These are phyloP conservation scores for Myotis yumanensis DNA, from an alignment of 2,113 vertebrate genomes.

Conservation along the genomic window DNA sequence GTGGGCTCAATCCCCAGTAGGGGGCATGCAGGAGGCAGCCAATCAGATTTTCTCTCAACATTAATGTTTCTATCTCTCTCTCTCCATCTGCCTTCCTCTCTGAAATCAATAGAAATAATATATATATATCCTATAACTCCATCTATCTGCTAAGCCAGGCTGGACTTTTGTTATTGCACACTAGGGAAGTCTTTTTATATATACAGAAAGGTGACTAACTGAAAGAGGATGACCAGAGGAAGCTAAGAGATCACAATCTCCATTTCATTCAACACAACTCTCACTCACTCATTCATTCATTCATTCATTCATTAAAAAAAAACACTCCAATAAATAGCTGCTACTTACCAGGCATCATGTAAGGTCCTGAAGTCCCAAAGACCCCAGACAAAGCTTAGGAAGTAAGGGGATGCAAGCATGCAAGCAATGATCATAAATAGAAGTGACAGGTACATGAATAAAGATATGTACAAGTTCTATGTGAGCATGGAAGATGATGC, in stretches of 20 bases:
- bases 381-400: neutral
- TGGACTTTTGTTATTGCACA: slow-evolving; percentile 13
- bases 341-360: neutral
- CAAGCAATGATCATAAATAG: neutral
- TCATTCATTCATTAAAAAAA: neutral
- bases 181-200: neutral
- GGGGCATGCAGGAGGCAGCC: too few relatives aligned
- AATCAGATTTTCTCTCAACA: too few relatives aligned
- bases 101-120: neutral
- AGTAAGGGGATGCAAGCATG: neutral
- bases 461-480: neutral
- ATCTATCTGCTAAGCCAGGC: neutral
- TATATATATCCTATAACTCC: neutral
- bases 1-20: too few relatives aligned
- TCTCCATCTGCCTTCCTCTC: too few relatives aligned
- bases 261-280: neutral
- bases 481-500: neutral
- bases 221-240: neutral
- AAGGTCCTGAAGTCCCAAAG: neutral
- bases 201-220: neutral
- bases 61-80: too few relatives aligned
- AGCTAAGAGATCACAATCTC: neutral
- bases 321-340: neutral
- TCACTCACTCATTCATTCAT: neutral
- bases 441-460: neutral